Conservation (phyloP, 1,140 invertebrate genomes). For the Sarcophaga bullata region DNA sequence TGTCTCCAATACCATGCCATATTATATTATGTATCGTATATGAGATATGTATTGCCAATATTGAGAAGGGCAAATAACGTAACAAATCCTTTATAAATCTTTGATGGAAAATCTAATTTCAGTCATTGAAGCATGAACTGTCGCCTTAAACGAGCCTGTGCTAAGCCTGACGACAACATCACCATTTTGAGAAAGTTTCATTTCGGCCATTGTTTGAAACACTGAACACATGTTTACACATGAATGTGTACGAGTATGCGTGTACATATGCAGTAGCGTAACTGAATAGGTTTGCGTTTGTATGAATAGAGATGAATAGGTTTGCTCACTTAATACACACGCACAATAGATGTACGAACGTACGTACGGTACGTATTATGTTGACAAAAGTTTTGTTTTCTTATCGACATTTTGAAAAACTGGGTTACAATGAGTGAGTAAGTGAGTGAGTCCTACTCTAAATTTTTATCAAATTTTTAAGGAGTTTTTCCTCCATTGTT, state of each 20-base stretch:
- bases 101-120: neutral
- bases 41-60: no score
- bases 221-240: slow-evolving; percentile 7
- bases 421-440: neutral
- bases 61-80: no score
- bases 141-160: neutral
- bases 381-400: slow-evolving; percentile 9
- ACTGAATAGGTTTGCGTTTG: neutral
- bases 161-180: neutral
- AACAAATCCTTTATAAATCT: no score
- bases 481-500: neutral
- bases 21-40: no score
- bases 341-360: neutral
- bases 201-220: neutral
- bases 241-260: neutral
- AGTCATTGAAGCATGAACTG: neutral
- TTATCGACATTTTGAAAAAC: neutral
- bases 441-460: neutral
- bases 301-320: neutral
- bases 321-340: neutral
- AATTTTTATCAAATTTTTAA: neutral
- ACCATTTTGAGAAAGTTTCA: slow-evolving; percentile 6
- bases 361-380: neutral
- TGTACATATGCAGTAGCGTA: neutral
- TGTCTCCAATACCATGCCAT: no score